Conservation (phyloP, 2,113 vertebrate genomes). For the Calidris pugnax region DNA sequence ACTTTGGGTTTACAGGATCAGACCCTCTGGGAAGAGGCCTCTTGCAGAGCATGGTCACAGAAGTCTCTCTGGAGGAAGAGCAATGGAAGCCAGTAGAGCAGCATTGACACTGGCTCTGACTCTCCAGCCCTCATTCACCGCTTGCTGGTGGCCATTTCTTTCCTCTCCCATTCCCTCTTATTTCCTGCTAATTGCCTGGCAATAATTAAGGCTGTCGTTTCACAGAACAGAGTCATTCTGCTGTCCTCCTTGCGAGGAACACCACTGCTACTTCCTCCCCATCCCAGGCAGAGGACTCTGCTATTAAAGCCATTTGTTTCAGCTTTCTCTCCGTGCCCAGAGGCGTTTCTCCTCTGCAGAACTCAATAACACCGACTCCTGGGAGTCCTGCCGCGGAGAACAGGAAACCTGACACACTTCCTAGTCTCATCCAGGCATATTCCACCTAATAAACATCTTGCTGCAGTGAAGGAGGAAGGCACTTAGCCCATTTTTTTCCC, state of each 20-base stretch:
- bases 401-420: neutral
- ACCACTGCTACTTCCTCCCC: neutral
- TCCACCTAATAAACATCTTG: neutral
- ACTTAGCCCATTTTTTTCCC: neutral
- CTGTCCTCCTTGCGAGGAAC: neutral
- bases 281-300: neutral
- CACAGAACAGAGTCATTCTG: neutral
- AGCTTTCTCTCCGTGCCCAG: neutral
- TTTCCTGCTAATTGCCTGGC: neutral
- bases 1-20: neutral
- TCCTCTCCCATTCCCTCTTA: neutral
- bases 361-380: rapidly evolving
- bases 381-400: neutral
- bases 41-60: neutral
- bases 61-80: neutral
- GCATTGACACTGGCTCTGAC: neutral
- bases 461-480: neutral
- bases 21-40: neutral
- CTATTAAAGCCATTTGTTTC: neutral
- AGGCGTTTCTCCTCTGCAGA: neutral
- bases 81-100: neutral
- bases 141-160: neutral
- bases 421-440: neutral
- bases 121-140: neutral
- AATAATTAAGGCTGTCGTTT: neutral